Percentiles rank a stretch among this genome's conserved stretches.
Evolutionary conservation across 1,140 invertebrate genomes (phyloP).

Genomic region (Argopecten irradians): DNA sequence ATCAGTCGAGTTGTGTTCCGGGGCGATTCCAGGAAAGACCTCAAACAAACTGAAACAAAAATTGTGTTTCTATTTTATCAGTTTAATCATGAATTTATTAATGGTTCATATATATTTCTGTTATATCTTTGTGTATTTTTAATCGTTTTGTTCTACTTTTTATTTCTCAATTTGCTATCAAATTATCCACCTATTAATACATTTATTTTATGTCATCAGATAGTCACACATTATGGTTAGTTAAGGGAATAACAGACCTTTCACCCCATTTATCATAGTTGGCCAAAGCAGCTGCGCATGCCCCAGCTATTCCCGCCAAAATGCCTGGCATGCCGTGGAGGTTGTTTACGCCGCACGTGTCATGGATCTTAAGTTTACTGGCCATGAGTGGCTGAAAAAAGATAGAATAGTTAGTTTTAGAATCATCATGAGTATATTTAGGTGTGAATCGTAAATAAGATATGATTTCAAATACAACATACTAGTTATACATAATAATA

Average conservation of each 20-base stretch:
- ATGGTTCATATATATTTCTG: neutral
- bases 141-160: neutral
- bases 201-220: neutral
- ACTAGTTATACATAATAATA: too few species aligned
- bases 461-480: too few species aligned
- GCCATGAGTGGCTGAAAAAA: constrained; percentile 84
- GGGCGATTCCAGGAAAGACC: constrained; percentile 75
- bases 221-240: neutral
- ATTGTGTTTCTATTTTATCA: neutral
- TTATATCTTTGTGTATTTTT: neutral
- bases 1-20: constrained; percentile 57
- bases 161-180: neutral
- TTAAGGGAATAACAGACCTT: constrained; percentile 71
- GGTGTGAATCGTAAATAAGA: too few species aligned
- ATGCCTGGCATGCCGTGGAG: constrained; percentile 96
- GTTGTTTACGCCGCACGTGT: constrained; percentile 97
- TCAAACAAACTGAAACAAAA: constrained; percentile 79
- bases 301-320: constrained; percentile 87
- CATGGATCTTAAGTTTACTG: constrained; percentile 85
- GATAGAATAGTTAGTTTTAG: too few species aligned
- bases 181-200: neutral
- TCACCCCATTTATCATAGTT: constrained; percentile 79
- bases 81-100: neutral
- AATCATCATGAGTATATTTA: too few species aligned
- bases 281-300: constrained; percentile 86